A percentile compares a stretch with the other conserved stretches of the same genome.
phyloP scores from a whole-genome alignment of 1,140 invertebrate genomes.

The Arctopsyche grandis region DNA sequence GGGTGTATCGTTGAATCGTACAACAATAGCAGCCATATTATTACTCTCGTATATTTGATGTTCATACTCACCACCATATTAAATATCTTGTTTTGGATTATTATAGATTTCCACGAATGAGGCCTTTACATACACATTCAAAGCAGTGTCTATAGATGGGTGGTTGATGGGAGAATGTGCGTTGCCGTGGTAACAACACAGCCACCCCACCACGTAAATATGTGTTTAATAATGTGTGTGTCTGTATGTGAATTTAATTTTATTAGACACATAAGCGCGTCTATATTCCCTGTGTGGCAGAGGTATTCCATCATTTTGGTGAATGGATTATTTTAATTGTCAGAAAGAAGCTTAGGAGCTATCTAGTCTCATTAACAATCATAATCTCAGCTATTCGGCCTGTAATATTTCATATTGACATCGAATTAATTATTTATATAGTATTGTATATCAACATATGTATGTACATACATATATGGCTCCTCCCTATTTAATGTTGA shows the following conservation, averaged over 20 bases:
- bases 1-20: background rate
- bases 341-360: too few species aligned
- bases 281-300: too few species aligned
- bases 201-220: background rate
- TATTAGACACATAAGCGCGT: background rate
- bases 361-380: too few species aligned
- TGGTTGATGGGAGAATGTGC: background rate
- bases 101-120: constrained; percentile 23
- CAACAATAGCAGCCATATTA: background rate
- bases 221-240: background rate
- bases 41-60: background rate
- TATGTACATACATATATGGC: background rate
- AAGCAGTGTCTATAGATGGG: background rate
- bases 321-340: too few species aligned
- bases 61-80: background rate
- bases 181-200: background rate
- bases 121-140: constrained; percentile 4
- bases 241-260: background rate
- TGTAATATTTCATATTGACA: too few species aligned
- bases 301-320: too few species aligned
- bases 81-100: constrained; percentile 26
- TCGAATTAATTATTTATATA: too few species aligned
- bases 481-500: too few species aligned
- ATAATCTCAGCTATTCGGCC: too few species aligned
- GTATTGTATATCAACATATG: background rate